phyloP scores from a whole-genome alignment of 2,113 vertebrate species.

The Oxyura jamaicensis region DNA sequence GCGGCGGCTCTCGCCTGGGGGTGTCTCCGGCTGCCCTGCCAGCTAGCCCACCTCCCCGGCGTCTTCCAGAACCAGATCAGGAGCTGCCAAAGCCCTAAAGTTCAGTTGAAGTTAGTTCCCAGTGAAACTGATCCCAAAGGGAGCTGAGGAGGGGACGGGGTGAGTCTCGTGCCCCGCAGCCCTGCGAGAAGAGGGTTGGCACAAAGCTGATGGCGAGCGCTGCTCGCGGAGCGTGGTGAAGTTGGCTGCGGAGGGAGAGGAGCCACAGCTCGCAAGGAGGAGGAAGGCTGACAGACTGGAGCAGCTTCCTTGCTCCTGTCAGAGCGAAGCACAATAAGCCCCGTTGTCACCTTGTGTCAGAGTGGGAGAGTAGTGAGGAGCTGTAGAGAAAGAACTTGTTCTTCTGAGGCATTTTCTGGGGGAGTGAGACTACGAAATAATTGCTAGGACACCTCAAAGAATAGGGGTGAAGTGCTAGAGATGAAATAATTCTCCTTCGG shows the following conservation, averaged over 20 bases:
- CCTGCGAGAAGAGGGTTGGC: not conserved
- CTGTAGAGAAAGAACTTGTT: not conserved
- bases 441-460: not conserved
- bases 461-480: not conserved
- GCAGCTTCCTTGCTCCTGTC: not conserved
- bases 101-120: not conserved
- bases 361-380: not conserved
- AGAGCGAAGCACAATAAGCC: not conserved
- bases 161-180: not conserved
- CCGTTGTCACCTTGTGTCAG: not conserved
- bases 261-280: not conserved
- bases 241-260: not conserved
- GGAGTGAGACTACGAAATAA: not conserved
- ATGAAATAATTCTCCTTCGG: not conserved
- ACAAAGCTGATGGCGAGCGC: rapidly evolving
- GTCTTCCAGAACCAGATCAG: not conserved
- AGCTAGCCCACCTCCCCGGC: rapidly evolving
- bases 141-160: not conserved
- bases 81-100: not conserved
- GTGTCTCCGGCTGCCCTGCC: not conserved
- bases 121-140: not conserved
- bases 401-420: not conserved
- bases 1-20: not conserved
- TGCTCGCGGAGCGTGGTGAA: not conserved
- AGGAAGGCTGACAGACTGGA: not conserved